phyloP scores from a whole-genome alignment of 2,113 vertebrate species.

The Sialia sialis region DNA sequence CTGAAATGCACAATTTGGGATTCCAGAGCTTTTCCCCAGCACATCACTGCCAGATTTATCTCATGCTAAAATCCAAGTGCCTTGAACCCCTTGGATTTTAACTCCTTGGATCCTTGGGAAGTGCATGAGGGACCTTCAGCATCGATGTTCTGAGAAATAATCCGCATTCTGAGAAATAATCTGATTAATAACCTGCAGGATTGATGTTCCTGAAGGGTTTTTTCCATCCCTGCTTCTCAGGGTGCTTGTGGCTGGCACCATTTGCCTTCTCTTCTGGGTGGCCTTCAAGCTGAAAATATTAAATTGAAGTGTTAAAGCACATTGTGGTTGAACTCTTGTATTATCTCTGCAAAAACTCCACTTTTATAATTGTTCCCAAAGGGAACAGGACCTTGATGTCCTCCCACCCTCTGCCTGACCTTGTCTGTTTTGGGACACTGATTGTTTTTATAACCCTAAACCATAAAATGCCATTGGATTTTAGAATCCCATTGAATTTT shows the following conservation, averaged over 20 bases:
- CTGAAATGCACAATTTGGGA: background rate
- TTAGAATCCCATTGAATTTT: background rate
- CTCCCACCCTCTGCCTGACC: background rate
- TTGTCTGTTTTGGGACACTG: background rate
- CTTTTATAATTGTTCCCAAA: background rate
- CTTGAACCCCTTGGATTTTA: background rate
- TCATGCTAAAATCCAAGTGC: fast-evolving
- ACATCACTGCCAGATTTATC: background rate
- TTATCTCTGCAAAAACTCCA: background rate
- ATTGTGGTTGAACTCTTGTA: background rate
- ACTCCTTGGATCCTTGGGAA: background rate
- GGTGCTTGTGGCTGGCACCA: background rate
- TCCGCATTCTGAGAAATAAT: background rate
- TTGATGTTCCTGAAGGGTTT: background rate
- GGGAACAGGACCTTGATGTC: background rate
- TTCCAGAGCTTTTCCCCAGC: background rate
- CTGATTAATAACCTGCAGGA: background rate
- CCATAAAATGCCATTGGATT: background rate
- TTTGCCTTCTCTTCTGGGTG: background rate
- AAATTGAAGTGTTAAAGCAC: background rate
- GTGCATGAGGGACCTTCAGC: background rate
- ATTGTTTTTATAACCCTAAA: background rate
- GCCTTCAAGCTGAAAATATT: background rate
- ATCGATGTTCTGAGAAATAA: background rate
- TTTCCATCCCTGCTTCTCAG: background rate